A percentile compares a stretch with the other conserved stretches of the same genome.
These are phyloP conservation scores for Tetranychus truncatus DNA, from an alignment of 2,888 invertebrate species.

Conservation along the genomic window DNA sequence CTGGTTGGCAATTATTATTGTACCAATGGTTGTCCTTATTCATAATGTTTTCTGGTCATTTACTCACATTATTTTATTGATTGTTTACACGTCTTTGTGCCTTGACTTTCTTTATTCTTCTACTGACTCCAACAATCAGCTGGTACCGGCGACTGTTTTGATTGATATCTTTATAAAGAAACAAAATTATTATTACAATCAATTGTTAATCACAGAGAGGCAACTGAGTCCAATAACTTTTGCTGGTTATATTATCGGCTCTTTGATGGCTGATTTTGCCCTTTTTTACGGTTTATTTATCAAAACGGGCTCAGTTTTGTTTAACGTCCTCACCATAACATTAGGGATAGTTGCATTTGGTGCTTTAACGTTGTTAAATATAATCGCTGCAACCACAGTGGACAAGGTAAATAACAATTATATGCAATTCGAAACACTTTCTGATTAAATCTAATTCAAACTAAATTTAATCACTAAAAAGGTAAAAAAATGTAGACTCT, in stretches of 20 bases:
- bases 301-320: neutral
- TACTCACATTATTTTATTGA: neutral
- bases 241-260: neutral
- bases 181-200: neutral
- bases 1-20: neutral
- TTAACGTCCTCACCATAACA: neutral
- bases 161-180: neutral
- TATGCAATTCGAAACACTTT: neutral
- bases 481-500: neutral
- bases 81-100: neutral
- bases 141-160: neutral
- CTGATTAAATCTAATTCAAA: neutral
- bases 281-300: neutral
- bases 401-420: neutral
- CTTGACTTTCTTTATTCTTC: neutral
- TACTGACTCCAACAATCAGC: neutral
- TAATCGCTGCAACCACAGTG: neutral
- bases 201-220: neutral
- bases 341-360: neutral
- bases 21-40: neutral
- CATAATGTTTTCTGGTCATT: neutral
- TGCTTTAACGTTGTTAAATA: neutral
- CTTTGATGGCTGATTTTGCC: neutral
- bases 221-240: neutral
- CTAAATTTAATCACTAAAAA: neutral